Evolutionary conservation across 2,797 vertebrate genomes (phyloP), one percentile per base, ranked within the genome.

Genomic region (Poeciliopsis paucimaculata): DNA sequence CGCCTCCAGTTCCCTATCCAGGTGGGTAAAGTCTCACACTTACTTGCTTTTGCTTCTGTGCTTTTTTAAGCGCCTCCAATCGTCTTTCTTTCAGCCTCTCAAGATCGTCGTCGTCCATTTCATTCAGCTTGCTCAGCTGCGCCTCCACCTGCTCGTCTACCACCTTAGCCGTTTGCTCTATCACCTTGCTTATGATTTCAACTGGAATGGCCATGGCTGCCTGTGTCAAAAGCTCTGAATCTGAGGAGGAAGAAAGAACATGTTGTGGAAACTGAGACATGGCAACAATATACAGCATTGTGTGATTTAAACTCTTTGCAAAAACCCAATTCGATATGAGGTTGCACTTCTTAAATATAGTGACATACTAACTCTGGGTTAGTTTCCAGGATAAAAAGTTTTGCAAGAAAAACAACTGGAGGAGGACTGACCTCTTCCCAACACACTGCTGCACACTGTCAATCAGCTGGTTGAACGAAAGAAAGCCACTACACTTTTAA

Each of bases 21-120:
- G 45, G 34, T 66, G 11, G 43, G 11, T n/a, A 46, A 75, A 70
- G 23, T 41, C 41, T 47, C 36, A 0, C 26, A 72, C 76, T 31
- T 91, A 98, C 98, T 96, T 99, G 98, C 95, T 99, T 99, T 93
- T 99, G 98, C 93, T 98, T 98, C 85, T 99, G 98, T 8, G 96
- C 94, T 93, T 98, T 99, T 89, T 96, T 98, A n/a, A 99, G 94
- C 1, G 97, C 96, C 77, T 98, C 97, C 31, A 99, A 92, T 43
- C 98, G 95, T 88, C 93, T 97, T 90, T 98, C 97, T 90, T 97
- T 98, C 85, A 99, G 95, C 75, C 84, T 92, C 72, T 99, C 98
- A 84, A 99, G 88, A 66, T 99, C 98, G 77, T 99, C 98, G 81
- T 98, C 98, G 81, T 98, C 98, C 94, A 98, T 94, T 68, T 96